Conservation (phyloP, 2,888 invertebrate species). For the Aphodius sticticus region DNA sequence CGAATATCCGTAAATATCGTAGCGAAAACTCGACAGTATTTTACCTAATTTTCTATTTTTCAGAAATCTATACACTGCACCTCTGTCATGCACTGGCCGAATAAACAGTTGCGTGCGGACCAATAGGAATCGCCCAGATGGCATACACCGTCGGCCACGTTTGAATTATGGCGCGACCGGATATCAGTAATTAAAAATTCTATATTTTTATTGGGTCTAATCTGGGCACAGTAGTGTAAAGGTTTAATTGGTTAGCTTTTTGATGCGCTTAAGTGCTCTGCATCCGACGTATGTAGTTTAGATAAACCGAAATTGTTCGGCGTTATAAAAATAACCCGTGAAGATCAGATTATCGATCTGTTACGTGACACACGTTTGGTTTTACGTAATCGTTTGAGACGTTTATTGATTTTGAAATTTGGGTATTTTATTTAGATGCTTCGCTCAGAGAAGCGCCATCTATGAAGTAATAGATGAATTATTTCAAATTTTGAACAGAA, state of each 20-base stretch:
- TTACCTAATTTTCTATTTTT: constrained; percentile 30
- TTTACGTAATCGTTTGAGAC: neutral
- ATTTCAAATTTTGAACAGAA: no score
- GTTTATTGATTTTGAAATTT: neutral
- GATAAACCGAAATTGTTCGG: no score
- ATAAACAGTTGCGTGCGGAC: constrained; percentile 37
- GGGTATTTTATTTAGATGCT: neutral
- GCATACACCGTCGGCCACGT: constrained; percentile 34
- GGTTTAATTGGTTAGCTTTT: neutral
- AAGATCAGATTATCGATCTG: neutral
- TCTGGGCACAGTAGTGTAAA: neutral
- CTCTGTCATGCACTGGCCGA: constrained; percentile 27
- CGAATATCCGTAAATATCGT: neutral
- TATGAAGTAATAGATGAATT: no score
- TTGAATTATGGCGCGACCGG: constrained; percentile 37
- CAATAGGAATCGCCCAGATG: constrained; percentile 50
- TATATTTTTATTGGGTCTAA: neutral
- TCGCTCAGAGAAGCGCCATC: no score
- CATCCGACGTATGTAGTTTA: no score
- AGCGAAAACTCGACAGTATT: neutral
- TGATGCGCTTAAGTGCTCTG: neutral
- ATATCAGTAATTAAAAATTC: constrained; percentile 15
- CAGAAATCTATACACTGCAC: constrained; percentile 28
- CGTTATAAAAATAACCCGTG: neutral
- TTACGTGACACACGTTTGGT: neutral